A percentile compares a stretch with the other conserved stretches of the same genome.
Conservation (phyloP, 2,797 vertebrate genomes). For the Erethizon dorsatum region DNA sequence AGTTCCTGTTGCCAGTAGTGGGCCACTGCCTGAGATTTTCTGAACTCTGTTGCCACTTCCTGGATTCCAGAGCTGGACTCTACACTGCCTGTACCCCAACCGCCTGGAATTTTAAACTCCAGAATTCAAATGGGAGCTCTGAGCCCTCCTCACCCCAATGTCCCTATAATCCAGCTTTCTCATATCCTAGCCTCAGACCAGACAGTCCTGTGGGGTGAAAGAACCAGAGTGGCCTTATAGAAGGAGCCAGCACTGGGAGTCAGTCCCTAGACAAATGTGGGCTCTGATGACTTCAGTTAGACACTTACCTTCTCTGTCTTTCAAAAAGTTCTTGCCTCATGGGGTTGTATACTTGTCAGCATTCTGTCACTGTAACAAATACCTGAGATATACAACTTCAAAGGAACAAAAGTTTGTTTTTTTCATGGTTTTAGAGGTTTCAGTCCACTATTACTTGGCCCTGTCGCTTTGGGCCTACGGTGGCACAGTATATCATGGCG, state of each 20-base stretch:
- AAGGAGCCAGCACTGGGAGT: background rate
- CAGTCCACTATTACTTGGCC: background rate
- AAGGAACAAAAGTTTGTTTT: background rate
- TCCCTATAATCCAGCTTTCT: background rate
- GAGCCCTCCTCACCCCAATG: accelerated
- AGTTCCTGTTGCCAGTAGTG: background rate
- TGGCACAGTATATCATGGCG: background rate
- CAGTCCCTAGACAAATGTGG: background rate
- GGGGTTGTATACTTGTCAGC: no score
- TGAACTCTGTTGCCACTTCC: slow-evolving; percentile 34
- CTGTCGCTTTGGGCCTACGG: background rate
- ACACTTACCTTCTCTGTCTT: background rate
- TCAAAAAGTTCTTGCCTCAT: background rate
- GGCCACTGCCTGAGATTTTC: background rate
- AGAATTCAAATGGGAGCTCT: background rate
- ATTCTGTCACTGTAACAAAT: background rate
- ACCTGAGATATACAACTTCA: background rate
- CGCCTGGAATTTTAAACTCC: slow-evolving; percentile 56
- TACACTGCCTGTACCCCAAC: background rate
- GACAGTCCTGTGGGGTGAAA: background rate
- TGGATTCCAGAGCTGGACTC: slow-evolving; percentile 32
- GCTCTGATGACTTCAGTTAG: background rate
- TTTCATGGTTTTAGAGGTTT: background rate
- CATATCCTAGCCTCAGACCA: background rate
- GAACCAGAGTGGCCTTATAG: background rate